Conservation (phyloP, 2,113 vertebrate genomes). For the Dromaius novaehollandiae region DNA sequence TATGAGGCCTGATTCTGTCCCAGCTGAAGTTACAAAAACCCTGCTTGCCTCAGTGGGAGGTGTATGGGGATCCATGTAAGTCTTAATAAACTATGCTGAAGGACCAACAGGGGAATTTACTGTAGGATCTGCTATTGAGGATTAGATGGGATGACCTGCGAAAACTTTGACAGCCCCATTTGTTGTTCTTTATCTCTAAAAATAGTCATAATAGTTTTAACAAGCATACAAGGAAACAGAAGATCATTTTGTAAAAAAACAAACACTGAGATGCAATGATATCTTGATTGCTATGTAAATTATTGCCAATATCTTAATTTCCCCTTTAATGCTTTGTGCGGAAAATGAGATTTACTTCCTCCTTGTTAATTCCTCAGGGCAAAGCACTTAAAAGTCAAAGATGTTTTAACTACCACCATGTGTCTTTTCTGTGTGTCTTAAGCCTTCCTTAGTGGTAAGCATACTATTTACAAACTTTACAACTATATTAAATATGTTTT, state of each 20-base stretch:
- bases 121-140: not conserved
- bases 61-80: not conserved
- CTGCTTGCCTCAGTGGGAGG: rapidly evolving
- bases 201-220: not conserved
- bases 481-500: not conserved
- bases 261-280: not conserved
- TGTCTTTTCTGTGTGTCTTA: not conserved
- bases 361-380: not conserved
- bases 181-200: not conserved
- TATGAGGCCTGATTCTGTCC: not conserved
- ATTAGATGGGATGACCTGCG: not conserved
- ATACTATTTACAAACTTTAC: not conserved
- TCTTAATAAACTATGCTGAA: not conserved
- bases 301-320: not conserved
- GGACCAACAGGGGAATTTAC: not conserved
- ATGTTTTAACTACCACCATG: not conserved
- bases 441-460: not conserved
- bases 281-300: not conserved
- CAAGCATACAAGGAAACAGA: not conserved
- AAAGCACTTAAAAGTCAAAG: not conserved
- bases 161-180: not conserved
- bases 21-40: not conserved
- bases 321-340: not conserved
- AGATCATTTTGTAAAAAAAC: not conserved
- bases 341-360: not conserved